Conservation (phyloP, 2,113 vertebrate species). For the Clupea harengus region DNA sequence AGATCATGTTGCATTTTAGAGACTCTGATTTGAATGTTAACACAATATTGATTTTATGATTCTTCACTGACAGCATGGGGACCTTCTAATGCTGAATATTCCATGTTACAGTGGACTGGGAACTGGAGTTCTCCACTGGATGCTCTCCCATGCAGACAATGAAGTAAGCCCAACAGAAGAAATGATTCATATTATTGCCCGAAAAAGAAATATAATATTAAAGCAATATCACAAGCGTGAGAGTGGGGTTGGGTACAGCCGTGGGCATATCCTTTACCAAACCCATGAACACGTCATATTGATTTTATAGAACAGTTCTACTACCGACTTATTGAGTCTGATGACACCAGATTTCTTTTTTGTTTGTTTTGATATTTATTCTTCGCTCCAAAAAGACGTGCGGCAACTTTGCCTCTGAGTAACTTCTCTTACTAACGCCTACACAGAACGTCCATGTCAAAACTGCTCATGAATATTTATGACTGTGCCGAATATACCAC, state of each 20-base stretch:
- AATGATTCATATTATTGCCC: background rate
- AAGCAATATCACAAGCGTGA: background rate
- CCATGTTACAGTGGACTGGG: background rate
- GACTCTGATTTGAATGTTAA: constrained; percentile 22
- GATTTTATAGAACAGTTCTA: too few species aligned
- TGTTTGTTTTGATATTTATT: too few species aligned
- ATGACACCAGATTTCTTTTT: too few species aligned
- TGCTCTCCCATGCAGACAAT: background rate
- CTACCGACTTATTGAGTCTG: too few species aligned
- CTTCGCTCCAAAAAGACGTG: background rate
- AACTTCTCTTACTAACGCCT: background rate
- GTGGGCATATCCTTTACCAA: too few species aligned
- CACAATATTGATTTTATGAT: constrained; percentile 19
- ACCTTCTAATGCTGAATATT: background rate
- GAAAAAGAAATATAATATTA: background rate
- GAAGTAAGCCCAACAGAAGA: background rate
- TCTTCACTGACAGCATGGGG: background rate
- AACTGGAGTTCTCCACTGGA: background rate
- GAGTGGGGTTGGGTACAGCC: too few species aligned
- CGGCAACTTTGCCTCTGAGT: background rate
- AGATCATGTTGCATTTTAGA: background rate
- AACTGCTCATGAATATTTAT: background rate
- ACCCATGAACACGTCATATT: too few species aligned
- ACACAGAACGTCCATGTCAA: background rate
- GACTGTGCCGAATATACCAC: background rate